A percentile compares a stretch with the other conserved stretches of the same genome.
Conservation (phyloP, 2,888 invertebrate genomes). For the Lasioglossum oenotherae region DNA sequence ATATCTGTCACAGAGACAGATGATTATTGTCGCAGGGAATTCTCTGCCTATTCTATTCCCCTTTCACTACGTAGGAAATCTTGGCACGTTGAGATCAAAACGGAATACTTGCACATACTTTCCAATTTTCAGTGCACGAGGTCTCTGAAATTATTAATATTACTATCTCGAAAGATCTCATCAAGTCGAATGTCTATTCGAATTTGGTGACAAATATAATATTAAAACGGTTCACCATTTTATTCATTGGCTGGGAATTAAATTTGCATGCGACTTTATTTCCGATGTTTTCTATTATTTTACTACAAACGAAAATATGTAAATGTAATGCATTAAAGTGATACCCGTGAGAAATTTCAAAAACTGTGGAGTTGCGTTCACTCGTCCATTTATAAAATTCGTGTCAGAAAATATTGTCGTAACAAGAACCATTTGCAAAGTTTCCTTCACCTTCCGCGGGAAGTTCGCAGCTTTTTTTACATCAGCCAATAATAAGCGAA, state of each 20-base stretch:
- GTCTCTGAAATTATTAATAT: background rate
- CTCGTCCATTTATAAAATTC: background rate
- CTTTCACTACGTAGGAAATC: background rate
- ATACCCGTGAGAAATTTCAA: background rate
- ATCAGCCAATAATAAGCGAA: constrained; percentile 2
- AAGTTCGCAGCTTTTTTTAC: background rate
- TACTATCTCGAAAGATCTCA: background rate
- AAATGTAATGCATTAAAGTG: background rate
- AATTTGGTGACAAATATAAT: background rate
- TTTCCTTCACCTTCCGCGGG: background rate
- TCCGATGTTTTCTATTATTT: background rate
- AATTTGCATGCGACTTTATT: background rate
- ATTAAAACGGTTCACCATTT: background rate
- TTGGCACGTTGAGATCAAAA: background rate
- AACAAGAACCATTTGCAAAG: background rate
- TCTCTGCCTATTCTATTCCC: background rate
- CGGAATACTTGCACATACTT: background rate
- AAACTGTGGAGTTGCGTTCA: background rate
- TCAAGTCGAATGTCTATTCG: background rate
- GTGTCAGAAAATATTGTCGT: background rate
- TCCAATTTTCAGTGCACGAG: background rate
- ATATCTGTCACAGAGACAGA: constrained; percentile 18
- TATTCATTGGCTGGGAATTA: background rate
- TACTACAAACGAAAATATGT: too few relatives aligned
- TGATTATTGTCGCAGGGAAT: background rate